Base-by-base conservation (phyloP, 92 coral and sea anemone genomes). In the Anthopleura xanthogrammica region DNA sequence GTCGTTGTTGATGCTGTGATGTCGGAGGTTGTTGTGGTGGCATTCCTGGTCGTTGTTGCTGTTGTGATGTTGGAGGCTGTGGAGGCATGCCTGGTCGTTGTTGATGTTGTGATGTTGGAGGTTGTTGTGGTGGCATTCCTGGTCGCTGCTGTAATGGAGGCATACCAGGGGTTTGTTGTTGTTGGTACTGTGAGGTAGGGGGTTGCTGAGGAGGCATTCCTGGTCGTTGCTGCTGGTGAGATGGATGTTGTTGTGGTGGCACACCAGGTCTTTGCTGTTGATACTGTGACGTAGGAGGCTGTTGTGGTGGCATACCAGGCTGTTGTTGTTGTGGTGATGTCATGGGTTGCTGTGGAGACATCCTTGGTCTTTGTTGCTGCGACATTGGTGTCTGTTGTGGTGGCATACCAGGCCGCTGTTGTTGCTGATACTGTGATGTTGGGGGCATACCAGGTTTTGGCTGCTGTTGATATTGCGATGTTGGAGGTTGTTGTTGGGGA, bases 31-130 rank as follows among this genome's bases (percentile, higher is more conserved):
- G 80, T 41, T 66, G 86, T 40, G 87, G 80, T 16, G 85, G 92
- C 46, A 80, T 60, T 19, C 92, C 92, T 20, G 80, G 92, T 29
- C 79, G 58, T 16, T 48, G 81, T 23, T 78, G 87, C 1, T 23
- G 55, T 43, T 78, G 88, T 24, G 55, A 13, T 40, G 86, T 23
- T 43, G 82, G 11, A 52, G 87, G 87, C 8, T 72, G 87, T 52
- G 86, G 83, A 0, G 86, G 89, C 60, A 55, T 64, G n/a, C 89
- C 86, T 29, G 89, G 91, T 20, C 79, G 36, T 29, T 29, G 81
- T 12, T 86, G 86, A 36, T 85, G 85, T 52, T 85, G 88, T 54
- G 73, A 52, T 1, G 41, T 42, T 0, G 70, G 70, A 62, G 70
- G 39, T 0, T 58, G 64, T 16, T 58, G 64, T 79, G 82, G 82